Evolutionary conservation across 1,140 invertebrate species (phyloP).

Genomic region (Drosophila parvula): DNA sequence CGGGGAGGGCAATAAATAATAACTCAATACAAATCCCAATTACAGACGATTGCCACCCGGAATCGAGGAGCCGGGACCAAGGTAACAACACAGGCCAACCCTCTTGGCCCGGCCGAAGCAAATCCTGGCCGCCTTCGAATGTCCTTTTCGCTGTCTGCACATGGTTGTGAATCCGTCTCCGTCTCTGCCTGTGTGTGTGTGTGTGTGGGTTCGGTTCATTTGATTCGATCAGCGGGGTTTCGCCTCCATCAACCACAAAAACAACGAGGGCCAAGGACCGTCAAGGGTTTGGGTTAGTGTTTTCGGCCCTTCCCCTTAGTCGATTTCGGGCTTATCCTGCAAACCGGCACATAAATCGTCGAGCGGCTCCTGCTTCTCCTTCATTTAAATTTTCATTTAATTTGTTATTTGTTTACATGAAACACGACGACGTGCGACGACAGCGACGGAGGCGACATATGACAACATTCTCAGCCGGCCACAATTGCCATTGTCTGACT

Average conservation of each 20-base stretch:
- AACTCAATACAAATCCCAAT: conserved; percentile 83
- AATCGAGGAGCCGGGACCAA: conserved; percentile 38
- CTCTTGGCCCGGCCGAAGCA: conserved; percentile 34
- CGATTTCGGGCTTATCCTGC: conserved; percentile 70
- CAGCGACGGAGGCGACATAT: conserved; percentile 74
- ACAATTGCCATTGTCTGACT: conserved; percentile 79
- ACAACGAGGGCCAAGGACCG: conserved; percentile 35
- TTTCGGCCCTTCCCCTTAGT: conserved; percentile 13
- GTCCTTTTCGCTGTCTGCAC: conserved; percentile 70
- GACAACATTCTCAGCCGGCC: conserved; percentile 80
- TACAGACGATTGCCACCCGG: conserved; percentile 77
- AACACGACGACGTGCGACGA: conserved; percentile 73
- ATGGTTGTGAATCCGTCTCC: conserved; percentile 4
- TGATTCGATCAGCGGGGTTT: conserved; percentile 83
- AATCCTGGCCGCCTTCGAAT: conserved; percentile 69
- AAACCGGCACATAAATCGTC: conserved; percentile 74
- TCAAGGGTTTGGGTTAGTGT: conserved; percentile 31
- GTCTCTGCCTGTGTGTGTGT: conserved; percentile 8
- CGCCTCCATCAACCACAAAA: conserved; percentile 71
- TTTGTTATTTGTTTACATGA: conserved; percentile 83
- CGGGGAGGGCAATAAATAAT: conserved; percentile 76
- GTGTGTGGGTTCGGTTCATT: conserved; percentile 74
- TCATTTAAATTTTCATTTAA: conserved; percentile 83
- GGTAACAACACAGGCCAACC: conserved; percentile 54
- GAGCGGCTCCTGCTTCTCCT: conserved; percentile 49